Percentiles rank a stretch among this genome's conserved stretches.
Evolutionary conservation across 2,888 invertebrate species (phyloP).

Genomic region (Patella ulyssiponensis): DNA sequence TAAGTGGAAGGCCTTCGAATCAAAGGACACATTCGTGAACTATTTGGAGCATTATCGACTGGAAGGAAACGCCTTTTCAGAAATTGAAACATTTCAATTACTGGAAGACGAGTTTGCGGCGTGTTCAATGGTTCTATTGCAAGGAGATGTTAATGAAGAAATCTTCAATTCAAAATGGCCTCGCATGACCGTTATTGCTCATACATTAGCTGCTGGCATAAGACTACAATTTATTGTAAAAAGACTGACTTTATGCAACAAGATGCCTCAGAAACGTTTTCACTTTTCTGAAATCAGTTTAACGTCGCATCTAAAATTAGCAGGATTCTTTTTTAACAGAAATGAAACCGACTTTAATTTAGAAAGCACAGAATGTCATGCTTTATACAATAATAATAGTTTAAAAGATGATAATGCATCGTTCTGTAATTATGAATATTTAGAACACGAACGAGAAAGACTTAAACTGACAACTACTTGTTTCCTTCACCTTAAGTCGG

Average conservation of each 20-base stretch:
- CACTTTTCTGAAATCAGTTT: background rate
- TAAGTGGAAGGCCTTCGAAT: background rate
- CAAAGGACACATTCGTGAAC: background rate
- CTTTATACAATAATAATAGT: background rate
- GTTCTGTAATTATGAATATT: background rate
- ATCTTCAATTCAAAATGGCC: background rate
- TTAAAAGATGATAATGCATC: background rate
- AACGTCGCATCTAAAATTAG: background rate
- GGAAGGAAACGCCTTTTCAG: background rate
- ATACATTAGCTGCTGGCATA: background rate
- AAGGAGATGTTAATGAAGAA: background rate
- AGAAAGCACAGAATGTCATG: background rate
- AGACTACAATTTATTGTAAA: background rate
- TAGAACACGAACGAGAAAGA: background rate
- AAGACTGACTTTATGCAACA: background rate
- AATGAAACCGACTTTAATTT: background rate
- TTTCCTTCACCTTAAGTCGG: background rate
- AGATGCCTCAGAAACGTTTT: background rate
- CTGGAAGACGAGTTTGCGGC: background rate
- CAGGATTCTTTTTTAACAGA: background rate
- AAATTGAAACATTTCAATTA: background rate
- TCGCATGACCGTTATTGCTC: background rate
- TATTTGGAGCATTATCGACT: background rate
- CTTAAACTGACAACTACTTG: background rate
- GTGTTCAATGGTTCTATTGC: background rate